A percentile compares a stretch with the other conserved stretches of the same genome.
These are phyloP conservation scores for Ictalurus furcatus DNA, from an alignment of 2,113 vertebrate genomes.

Conservation along the genomic window DNA sequence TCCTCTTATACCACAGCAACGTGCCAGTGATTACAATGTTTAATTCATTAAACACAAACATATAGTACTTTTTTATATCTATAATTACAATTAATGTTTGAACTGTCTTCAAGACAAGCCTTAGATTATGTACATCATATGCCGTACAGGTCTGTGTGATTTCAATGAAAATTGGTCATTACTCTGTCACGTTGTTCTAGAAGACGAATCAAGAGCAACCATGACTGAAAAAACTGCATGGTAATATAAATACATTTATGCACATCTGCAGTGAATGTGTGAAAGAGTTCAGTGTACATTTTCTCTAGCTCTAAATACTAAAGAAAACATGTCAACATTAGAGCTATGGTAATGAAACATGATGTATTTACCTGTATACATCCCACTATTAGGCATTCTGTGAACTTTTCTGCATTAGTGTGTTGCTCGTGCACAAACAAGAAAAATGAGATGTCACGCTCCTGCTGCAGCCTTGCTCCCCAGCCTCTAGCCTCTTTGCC, in stretches of 20 bases:
- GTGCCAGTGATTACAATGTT: background rate
- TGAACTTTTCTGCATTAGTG: slow-evolving; percentile 19
- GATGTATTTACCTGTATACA: background rate
- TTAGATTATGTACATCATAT: background rate
- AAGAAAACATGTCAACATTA: background rate
- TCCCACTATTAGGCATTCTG: slow-evolving; percentile 8
- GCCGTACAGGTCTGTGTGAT: background rate
- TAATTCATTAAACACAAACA: background rate
- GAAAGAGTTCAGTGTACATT: background rate
- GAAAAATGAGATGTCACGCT: slow-evolving; percentile 39
- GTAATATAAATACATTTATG: background rate
- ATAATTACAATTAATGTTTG: background rate
- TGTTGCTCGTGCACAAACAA: slow-evolving; percentile 5
- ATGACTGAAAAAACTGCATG: background rate
- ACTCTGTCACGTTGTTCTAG: background rate
- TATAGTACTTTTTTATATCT: background rate
- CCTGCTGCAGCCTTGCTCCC: background rate
- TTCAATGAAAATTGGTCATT: background rate
- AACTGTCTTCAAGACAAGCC: background rate
- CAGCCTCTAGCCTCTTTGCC: background rate
- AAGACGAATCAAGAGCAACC: background rate
- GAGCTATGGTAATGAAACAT: background rate
- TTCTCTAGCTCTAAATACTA: background rate
- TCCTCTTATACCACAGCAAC: background rate
- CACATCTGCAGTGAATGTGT: background rate